Evolutionary conservation across 2,797 vertebrate genomes (phyloP).

Genomic region (Microctenopoma steveboyesi): DNA sequence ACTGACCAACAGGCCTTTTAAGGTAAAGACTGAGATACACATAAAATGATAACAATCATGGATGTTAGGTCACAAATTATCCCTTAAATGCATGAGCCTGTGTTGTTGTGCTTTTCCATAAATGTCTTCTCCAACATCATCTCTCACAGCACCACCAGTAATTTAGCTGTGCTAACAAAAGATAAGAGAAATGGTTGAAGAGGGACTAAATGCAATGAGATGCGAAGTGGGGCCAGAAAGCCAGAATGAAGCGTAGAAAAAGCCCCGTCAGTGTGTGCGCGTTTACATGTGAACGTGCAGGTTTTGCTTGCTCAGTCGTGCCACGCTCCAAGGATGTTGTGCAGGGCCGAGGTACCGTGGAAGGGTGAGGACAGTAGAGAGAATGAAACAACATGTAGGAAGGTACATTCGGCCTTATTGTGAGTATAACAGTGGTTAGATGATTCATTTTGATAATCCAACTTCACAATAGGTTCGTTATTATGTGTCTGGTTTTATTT

Average conservation of each 20-base stretch:
- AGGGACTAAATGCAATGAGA: not conserved
- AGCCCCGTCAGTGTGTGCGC: conserved; percentile 6
- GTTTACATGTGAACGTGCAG: too few relatives aligned
- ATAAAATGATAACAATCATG: conserved; percentile 52
- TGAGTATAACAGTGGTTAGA: too few relatives aligned
- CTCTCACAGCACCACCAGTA: not conserved
- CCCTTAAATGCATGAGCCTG: conserved; percentile 15
- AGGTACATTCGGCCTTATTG: conserved; percentile 26
- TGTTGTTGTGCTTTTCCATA: conserved; percentile 21
- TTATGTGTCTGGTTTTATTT: too few relatives aligned
- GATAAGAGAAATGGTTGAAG: not conserved
- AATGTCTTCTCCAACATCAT: not conserved
- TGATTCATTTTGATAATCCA: too few relatives aligned
- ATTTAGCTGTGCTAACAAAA: conserved; percentile 5
- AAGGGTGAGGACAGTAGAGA: not conserved
- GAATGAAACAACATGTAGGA: not conserved
- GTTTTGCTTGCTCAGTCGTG: conserved; percentile 22
- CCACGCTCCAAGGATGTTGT: conserved; percentile 59
- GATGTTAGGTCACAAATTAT: conserved; percentile 32
- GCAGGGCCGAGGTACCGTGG: conserved; percentile 41
- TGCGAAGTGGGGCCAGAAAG: not conserved
- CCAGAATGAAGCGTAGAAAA: not conserved
- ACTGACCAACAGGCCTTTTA: conserved; percentile 60
- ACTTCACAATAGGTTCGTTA: too few relatives aligned
- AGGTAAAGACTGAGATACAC: conserved; percentile 48